Base-by-base conservation (phyloP, 2,113 vertebrate genomes). In the Pitta sordida region DNA sequence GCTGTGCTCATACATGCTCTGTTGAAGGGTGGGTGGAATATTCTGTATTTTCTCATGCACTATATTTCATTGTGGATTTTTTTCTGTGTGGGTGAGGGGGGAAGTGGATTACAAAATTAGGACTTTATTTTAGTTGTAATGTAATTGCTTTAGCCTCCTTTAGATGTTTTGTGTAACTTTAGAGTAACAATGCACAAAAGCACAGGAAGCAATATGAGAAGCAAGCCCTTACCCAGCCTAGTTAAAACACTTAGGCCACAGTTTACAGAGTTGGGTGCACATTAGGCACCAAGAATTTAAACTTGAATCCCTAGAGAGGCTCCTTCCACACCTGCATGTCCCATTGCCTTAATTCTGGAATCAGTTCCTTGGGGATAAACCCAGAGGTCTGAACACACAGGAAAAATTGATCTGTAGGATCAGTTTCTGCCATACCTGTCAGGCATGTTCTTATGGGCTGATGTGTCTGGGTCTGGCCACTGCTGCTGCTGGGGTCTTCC, bases 141-240 rank as follows among this genome's bases (percentile, higher is more conserved):
- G 82, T 94, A 95, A 96, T 96, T 96, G 95, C 96, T 93, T 86
- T 86, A 95, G 96, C 86, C 94, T 96, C 91, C 91, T 85, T 94
- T 96, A 90, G 87, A 96, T 96, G 94, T 96, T 97, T 96, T 95
- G 92, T 93, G 92, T 89, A 96, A 91, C 90, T 91, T 39, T 20
- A 64, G 63, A 85, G 64, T 86, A 96, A 96, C 95, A 97, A 96
- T 97, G 95, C 95, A 96, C 96, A 96, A 97, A 96, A 96, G 83
- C 87, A 87, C 94, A 96, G 94, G 97, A 95, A 96, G 92, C 91
- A 92, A 96, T 96, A 92, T 75, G 91, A 94, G 94, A 94, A 94
- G 95, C 81, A 93, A 94, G 84, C 68, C 75, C 41, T 91, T 63
- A 43, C 87, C 91, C 91, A 93, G 37, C 83, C 91, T 22, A 55